Percentiles rank a stretch among this genome's conserved stretches.
phyloP scores from a whole-genome alignment of 2,797 vertebrate genomes.

The Champsocephalus esox region DNA sequence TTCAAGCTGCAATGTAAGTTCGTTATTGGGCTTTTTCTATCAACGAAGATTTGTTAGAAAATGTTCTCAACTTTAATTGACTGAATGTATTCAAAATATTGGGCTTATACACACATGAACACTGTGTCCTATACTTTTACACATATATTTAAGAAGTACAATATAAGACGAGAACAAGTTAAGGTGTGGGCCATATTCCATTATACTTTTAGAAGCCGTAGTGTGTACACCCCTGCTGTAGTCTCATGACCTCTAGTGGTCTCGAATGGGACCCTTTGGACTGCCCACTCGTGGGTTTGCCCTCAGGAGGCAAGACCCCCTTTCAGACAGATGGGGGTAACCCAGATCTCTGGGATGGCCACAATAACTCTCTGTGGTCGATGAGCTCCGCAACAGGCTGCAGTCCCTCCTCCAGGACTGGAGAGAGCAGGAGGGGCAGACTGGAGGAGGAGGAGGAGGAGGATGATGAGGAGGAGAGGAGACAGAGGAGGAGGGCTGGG shows the following conservation, averaged over 20 bases:
- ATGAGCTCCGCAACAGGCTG: constrained; percentile 82
- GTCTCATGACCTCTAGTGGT: constrained; percentile 90
- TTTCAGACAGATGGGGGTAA: constrained; percentile 75
- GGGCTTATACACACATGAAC: no score
- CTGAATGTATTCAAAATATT: no score
- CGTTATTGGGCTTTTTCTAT: no score
- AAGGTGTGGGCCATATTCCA: no score
- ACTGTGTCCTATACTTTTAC: no score
- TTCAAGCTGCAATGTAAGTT: no score
- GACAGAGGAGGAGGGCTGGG: constrained; percentile 86
- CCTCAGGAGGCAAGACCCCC: constrained; percentile 78
- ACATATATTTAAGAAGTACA: no score
- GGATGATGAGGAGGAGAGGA: constrained; percentile 86
- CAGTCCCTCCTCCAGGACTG: constrained; percentile 75
- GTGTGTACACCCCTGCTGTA: constrained; percentile 58
- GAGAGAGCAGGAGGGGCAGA: constrained; percentile 54
- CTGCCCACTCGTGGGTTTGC: constrained; percentile 83
- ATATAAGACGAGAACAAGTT: no score
- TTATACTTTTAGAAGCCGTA: no score
- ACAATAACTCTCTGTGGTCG: constrained; percentile 86
- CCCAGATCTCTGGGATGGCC: constrained; percentile 73
- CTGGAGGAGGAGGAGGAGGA: constrained; percentile 78
- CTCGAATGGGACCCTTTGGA: constrained; percentile 91
- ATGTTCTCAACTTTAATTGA: no score
- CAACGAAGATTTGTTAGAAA: no score